Base-by-base conservation (phyloP, 2,113 vertebrate species). In the Mesoclemmys tuberculata region DNA sequence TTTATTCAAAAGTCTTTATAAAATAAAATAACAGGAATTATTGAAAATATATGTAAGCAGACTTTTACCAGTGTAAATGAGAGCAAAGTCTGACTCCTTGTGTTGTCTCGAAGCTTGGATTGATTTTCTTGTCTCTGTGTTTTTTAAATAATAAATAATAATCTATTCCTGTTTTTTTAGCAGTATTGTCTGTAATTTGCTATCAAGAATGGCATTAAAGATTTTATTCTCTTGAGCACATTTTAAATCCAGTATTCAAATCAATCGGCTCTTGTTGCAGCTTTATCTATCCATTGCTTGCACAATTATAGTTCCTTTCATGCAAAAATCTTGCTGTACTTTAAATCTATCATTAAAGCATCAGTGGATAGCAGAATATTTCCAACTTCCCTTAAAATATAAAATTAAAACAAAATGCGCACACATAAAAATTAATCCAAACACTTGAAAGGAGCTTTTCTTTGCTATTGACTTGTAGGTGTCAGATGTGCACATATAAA, bases 341-440 rank as follows among this genome's bases (percentile, higher is more conserved):
- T 93, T 38, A 90, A 94, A 90, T 18, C 64, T 91, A 85, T n/a
- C 8, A 13, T 54, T 91, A 82, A 58, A 88, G 18, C 58, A 87
- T 29, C n/a, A 90, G 2, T 35, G 88, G 54, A 51, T 27, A 82
- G 51, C 27, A 80, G 84, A 95, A 58, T 55, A 46, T 11, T 87
- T 95, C n/a, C 91, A 51, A 55, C 22, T 96, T 88, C 19, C 74
- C 54, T 77, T 93, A 29, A 29, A 90, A 88, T 89, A 93, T 80
- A 18, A 94, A 87, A 51, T 87, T 68, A 5, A 82, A 85, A 75
- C 8, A 77, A 85, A 91, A 75, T 58, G 54, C 51, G 24, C 19
- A 44, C 31, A 13, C 21, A 87, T 10, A 0, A 3, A 38, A 83
- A 56, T n/a, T 85, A 46, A 87, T 87, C 82, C 46, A 79, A 90